Percentiles rank a stretch among this genome's conserved stretches.
These are phyloP conservation scores for Drosophila santomea DNA, from an alignment of 1,140 invertebrate genomes.

Conservation along the genomic window DNA sequence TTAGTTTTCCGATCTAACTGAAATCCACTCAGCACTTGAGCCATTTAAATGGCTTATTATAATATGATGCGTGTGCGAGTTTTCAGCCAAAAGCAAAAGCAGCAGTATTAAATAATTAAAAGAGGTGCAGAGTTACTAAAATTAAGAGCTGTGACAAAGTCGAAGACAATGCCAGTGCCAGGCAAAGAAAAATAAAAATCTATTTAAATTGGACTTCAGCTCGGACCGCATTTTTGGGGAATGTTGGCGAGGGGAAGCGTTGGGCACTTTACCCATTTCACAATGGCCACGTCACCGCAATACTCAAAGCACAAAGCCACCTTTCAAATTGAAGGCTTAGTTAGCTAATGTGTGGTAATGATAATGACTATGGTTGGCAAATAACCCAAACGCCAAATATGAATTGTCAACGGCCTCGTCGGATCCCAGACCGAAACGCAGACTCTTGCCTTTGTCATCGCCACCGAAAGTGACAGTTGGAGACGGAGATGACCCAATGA, in stretches of 20 bases:
- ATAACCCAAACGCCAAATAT: conserved; percentile 61
- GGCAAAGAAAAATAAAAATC: conserved; percentile 53
- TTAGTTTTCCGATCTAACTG: too few relatives aligned
- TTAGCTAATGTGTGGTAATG: conserved; percentile 76
- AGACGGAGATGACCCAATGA: conserved; percentile 27
- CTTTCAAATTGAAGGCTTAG: conserved; percentile 77
- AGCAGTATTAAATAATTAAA: conserved; percentile 60
- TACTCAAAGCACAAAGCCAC: conserved; percentile 59
- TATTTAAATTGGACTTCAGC: conserved; percentile 69
- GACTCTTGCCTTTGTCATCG: conserved; percentile 9
- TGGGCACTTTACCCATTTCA: conserved; percentile 62
- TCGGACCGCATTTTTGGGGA: conserved; percentile 48
- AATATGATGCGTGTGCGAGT: neutral
- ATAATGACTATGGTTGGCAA: conserved; percentile 77
- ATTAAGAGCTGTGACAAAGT: conserved; percentile 14
- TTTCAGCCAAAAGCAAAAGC: conserved; percentile 40
- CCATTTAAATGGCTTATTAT: too few relatives aligned
- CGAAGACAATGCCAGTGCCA: conserved; percentile 30
- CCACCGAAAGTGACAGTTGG: conserved; percentile 37
- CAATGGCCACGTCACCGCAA: conserved; percentile 50
- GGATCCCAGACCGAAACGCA: neutral
- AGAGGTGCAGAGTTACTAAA: conserved; percentile 44
- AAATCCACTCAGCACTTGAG: too few relatives aligned
- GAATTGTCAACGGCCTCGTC: conserved; percentile 21
- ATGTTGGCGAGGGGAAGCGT: conserved; percentile 16